These are phyloP conservation scores for Bufo bufo DNA, from an alignment of 2,113 vertebrate species.

Conservation along the genomic window DNA sequence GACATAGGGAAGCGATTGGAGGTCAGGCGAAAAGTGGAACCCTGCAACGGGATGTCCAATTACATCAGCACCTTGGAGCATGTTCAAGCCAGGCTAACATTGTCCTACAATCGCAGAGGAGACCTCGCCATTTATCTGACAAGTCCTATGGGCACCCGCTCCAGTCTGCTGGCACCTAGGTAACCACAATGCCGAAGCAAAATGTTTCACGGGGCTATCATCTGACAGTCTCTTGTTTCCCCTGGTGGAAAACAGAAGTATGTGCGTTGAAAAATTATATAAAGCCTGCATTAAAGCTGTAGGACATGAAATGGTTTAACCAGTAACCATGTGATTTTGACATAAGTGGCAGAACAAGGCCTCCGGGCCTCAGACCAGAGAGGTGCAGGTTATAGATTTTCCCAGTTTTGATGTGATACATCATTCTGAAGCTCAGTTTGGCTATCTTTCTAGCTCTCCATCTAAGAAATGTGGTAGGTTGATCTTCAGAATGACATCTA, in stretches of 20 bases:
- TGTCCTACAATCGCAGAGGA: slow-evolving; percentile 94
- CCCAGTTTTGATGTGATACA: too few relatives aligned
- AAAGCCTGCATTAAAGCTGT: background rate
- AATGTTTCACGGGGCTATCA: background rate
- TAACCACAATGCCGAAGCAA: slow-evolving; percentile 59
- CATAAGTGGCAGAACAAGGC: background rate
- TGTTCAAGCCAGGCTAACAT: slow-evolving; percentile 86
- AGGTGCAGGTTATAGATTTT: background rate
- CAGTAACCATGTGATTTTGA: too few relatives aligned
- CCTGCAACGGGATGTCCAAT: slow-evolving; percentile 81
- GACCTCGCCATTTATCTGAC: slow-evolving; percentile 92
- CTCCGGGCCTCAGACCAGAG: background rate
- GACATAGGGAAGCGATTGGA: slow-evolving; percentile 88
- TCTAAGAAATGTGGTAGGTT: background rate
- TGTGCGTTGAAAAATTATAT: too few relatives aligned
- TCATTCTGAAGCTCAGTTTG: too few relatives aligned
- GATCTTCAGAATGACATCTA: background rate
- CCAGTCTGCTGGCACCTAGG: slow-evolving; percentile 91
- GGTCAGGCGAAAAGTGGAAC: slow-evolving; percentile 81
- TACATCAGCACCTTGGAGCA: slow-evolving; percentile 89
- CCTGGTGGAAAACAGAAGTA: background rate
- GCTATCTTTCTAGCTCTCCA: too few relatives aligned
- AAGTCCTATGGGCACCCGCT: slow-evolving; percentile 93
- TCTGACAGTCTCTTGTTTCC: background rate
- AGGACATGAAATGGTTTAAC: background rate